Evolutionary conservation across 2,888 invertebrate species (phyloP).

Genomic region (Rhingia rostrata): DNA sequence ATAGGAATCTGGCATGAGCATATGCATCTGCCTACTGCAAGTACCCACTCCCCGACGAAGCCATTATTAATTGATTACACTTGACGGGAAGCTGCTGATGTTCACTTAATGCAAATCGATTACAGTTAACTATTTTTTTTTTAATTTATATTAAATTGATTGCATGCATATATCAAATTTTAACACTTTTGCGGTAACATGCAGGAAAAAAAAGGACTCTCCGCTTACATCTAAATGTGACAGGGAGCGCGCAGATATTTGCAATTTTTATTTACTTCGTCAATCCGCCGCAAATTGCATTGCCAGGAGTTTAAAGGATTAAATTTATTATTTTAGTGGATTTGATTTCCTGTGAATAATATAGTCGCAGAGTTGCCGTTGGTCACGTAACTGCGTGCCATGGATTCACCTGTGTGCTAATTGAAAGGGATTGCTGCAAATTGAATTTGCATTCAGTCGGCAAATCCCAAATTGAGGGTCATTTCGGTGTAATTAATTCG

Average conservation of each 20-base stretch:
- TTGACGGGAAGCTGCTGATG: too few species aligned
- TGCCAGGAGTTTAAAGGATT: conserved; percentile 25
- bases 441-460: conserved; percentile 15
- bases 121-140: background rate
- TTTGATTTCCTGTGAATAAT: conserved; percentile 2
- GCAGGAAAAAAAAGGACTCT: background rate
- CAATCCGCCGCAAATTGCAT: conserved; percentile 9
- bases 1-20: too few species aligned
- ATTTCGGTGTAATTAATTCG: conserved; percentile 17
- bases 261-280: conserved; percentile 11
- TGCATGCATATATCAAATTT: background rate
- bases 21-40: too few species aligned
- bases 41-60: too few species aligned
- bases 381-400: conserved; percentile 3
- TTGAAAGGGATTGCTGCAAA: conserved; percentile 16
- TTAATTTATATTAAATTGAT: background rate
- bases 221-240: background rate
- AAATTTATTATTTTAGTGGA: conserved; percentile 26
- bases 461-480: conserved; percentile 20
- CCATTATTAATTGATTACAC: conserved; percentile 17
- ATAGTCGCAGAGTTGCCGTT: background rate
- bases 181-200: background rate
- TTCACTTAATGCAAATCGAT: conserved; percentile 16
- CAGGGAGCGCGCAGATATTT: background rate
- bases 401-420: conserved; percentile 7